Evolutionary conservation across 1,140 invertebrate genomes (phyloP).

Genomic region (Magallana ariakensis): DNA sequence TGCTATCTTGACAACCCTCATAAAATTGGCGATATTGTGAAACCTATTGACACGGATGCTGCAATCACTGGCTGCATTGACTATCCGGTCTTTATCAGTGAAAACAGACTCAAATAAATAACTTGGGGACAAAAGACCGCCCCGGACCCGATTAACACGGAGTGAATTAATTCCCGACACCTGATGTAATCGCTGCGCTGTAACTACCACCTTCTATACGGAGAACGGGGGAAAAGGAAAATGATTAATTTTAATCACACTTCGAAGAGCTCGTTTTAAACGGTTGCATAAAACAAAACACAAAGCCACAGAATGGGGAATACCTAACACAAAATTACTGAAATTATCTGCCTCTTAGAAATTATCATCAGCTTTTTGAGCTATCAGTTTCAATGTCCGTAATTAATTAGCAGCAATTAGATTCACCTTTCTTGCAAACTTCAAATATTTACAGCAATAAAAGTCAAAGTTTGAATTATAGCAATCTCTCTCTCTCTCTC

Average conservation of each 20-base stretch:
- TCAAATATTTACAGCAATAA: neutral
- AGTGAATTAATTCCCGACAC: constrained; percentile 21
- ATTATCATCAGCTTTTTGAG: neutral
- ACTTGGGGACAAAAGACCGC: neutral
- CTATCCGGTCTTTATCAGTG: constrained; percentile 1
- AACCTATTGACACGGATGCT: constrained; percentile 14
- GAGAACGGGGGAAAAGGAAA: neutral
- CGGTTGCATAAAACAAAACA: constrained; percentile 21
- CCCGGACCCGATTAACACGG: constrained; percentile 27
- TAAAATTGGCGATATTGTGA: neutral
- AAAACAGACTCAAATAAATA: constrained; percentile 23
- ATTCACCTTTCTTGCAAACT: neutral
- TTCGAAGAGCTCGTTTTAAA: neutral
- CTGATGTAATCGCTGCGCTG: neutral
- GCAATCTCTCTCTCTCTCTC: neutral
- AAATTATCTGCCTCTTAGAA: constrained; percentile 23
- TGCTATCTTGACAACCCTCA: constrained; percentile 18
- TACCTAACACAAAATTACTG: neutral
- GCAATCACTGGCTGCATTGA: neutral
- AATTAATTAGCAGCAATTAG: constrained; percentile 25
- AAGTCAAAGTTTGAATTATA: neutral
- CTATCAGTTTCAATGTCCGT: constrained; percentile 21
- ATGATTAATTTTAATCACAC: neutral
- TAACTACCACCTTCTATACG: neutral
- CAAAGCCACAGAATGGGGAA: neutral